Evolutionary conservation across 2,888 invertebrate species (phyloP).

Genomic region (Euzophera pinguis): DNA sequence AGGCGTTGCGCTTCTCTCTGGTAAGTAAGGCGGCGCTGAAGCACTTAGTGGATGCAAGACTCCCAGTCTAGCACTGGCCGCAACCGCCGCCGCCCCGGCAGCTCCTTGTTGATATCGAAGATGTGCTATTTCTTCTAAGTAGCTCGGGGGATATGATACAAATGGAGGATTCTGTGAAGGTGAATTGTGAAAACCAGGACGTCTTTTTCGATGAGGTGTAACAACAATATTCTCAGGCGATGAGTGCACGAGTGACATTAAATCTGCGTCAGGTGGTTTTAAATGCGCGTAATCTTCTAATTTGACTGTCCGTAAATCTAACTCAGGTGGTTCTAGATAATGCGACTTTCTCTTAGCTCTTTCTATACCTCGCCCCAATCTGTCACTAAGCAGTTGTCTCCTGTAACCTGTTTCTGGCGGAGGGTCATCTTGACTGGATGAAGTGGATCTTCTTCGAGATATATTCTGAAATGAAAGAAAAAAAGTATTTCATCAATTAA

Average conservation of each 20-base stretch:
- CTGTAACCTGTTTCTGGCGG: conserved; percentile 78
- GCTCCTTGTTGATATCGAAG: conserved; percentile 81
- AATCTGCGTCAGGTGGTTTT: conserved; percentile 84
- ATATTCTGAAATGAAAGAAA: conserved; percentile 53
- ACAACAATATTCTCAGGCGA: conserved; percentile 92
- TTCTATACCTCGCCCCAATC: conserved; percentile 81
- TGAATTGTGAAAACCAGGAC: conserved; percentile 92
- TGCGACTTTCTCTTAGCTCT: conserved; percentile 82
- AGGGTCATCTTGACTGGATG: conserved; percentile 74
- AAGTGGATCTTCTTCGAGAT: conserved; percentile 68
- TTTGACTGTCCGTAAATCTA: conserved; percentile 82
- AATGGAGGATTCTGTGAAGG: conserved; percentile 93
- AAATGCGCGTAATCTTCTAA: conserved; percentile 84
- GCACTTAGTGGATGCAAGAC: conserved; percentile 83
- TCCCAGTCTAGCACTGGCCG: conserved; percentile 73
- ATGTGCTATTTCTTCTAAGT: conserved; percentile 84
- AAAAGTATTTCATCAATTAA: neutral
- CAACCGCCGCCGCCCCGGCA: conserved; percentile 79
- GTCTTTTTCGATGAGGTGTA: conserved; percentile 91
- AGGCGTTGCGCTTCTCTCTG: conserved; percentile 81
- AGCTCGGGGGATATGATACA: conserved; percentile 88
- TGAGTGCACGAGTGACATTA: conserved; percentile 83
- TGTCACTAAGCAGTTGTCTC: conserved; percentile 81
- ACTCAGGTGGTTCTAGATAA: conserved; percentile 84
- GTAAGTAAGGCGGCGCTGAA: conserved; percentile 86